Conservation (phyloP, 2,797 vertebrate genomes). For the Rhinella marina region DNA sequence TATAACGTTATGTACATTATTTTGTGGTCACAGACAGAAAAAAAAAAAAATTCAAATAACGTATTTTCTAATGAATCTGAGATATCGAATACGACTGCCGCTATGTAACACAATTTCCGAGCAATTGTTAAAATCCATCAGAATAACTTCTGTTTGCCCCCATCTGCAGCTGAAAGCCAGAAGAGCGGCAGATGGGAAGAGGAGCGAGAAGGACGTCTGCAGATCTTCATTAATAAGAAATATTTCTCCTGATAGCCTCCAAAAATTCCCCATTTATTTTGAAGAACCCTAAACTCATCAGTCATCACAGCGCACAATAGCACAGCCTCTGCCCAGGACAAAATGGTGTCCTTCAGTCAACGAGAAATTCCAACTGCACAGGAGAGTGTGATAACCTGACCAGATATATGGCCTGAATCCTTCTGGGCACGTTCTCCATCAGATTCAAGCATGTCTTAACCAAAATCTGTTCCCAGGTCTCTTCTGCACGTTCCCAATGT, state of each 20-base stretch:
- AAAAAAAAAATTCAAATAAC: neutral
- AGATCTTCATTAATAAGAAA: neutral
- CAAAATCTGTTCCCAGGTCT: too few relatives aligned
- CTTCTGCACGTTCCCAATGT: too few relatives aligned
- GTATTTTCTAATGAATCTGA: neutral
- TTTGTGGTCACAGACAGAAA: neutral
- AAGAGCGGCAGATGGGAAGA: neutral
- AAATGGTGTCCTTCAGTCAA: too few relatives aligned
- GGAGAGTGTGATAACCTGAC: too few relatives aligned
- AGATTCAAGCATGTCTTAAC: too few relatives aligned
- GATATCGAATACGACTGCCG: neutral
- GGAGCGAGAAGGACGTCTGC: neutral
- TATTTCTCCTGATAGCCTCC: neutral
- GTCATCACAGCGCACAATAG: neutral
- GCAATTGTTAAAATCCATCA: neutral
- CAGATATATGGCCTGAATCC: too few relatives aligned
- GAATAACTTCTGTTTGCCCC: neutral
- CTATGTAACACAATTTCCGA: neutral
- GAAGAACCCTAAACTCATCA: neutral
- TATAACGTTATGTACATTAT: conserved; percentile 1
- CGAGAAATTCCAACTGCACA: too few relatives aligned
- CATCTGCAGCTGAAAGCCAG: neutral
- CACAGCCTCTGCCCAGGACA: too few relatives aligned
- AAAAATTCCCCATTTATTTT: neutral
- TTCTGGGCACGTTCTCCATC: too few relatives aligned